Evolutionary conservation across 92 coral and sea anemone species (phyloP), one percentile per base, ranked within the genome.

Genomic region (Heliopora coerulea): DNA sequence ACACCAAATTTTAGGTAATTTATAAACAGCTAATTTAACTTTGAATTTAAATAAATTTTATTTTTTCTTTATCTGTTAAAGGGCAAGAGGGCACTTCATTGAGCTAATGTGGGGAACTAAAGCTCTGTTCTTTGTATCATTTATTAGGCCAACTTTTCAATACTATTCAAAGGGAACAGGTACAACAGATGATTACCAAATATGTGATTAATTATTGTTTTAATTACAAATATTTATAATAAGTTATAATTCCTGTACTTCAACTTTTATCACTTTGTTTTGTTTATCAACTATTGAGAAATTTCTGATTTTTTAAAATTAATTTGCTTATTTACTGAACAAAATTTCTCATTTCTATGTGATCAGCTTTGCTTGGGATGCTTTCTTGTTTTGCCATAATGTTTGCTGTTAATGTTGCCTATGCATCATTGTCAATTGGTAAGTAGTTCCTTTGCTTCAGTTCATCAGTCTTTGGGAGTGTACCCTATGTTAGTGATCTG

Each of bases 161-260:
- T 95, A 95, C 78, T 95, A 90, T 65, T 90, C 96, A 0, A 90
- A 90, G 92, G 89, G 87, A 52, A 65, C 96, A 65, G 99, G 99
- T 95, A 37, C 39, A 84, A 68, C 20, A 23, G 26, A 24, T 30
- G 8, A 58, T 18, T 24, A 1, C 17, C 27, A 17, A 26, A 1
- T 23, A n/a, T 58, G 8, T 20, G 27, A 8, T 28, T 9, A 58
- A 20, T 3, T 23, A 5, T 26, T 21, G 33, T 0, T 9, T 34
- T 32, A 2, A n/a, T 29, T 0, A n/a, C n/a, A n/a, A n/a, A n/a
- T n/a, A n/a, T n/a, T n/a, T n/a, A n/a, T n/a, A n/a, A n/a, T n/a
- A n/a, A n/a, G n/a, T n/a, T n/a, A n/a, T n/a, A n/a, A n/a, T n/a
- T n/a, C n/a, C n/a, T n/a, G n/a, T n/a, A n/a, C n/a, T n/a, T n/a